Conservation (phyloP, 1,140 invertebrate genomes). For the Brachionus koreanus region DNA sequence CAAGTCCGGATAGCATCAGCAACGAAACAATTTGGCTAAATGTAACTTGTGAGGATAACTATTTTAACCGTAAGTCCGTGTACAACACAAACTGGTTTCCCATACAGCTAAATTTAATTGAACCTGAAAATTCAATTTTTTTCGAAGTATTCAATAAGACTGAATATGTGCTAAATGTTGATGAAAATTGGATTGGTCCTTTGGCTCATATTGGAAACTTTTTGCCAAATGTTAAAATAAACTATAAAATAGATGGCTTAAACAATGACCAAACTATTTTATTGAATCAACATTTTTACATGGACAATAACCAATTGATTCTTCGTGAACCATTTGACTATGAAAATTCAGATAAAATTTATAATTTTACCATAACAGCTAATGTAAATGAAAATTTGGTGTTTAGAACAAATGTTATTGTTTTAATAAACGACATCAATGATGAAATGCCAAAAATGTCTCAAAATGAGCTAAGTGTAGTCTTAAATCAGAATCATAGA, state of each 20-base stretch:
- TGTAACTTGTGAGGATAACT: conserved; percentile 44
- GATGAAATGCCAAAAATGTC: conserved; percentile 32
- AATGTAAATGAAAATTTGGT: not conserved
- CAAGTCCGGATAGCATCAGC: not conserved
- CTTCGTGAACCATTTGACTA: not conserved
- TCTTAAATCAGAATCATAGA: conserved; percentile 16
- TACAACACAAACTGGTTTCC: conserved; percentile 8
- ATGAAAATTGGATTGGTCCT: conserved; percentile 23
- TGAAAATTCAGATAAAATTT: conserved; percentile 12
- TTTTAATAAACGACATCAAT: conserved; percentile 22
- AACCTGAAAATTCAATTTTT: not conserved
- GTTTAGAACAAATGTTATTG: conserved; percentile 13
- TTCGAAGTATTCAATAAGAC: not conserved
- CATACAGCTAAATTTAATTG: not conserved
- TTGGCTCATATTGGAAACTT: not conserved
- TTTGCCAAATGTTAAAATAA: not conserved
- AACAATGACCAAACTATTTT: not conserved
- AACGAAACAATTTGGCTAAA: conserved; percentile 6
- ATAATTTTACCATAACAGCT: conserved; percentile 30
- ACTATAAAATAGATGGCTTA: conserved; percentile 16
- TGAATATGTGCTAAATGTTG: conserved; percentile 8
- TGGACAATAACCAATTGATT: not conserved
- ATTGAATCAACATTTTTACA: not conserved
- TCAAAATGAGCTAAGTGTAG: not conserved
- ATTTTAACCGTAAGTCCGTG: conserved; percentile 26